These are phyloP conservation scores for Astropecten irregularis DNA, from an alignment of 53 echinoderm and acorn worm genomes.

Conservation along the genomic window DNA sequence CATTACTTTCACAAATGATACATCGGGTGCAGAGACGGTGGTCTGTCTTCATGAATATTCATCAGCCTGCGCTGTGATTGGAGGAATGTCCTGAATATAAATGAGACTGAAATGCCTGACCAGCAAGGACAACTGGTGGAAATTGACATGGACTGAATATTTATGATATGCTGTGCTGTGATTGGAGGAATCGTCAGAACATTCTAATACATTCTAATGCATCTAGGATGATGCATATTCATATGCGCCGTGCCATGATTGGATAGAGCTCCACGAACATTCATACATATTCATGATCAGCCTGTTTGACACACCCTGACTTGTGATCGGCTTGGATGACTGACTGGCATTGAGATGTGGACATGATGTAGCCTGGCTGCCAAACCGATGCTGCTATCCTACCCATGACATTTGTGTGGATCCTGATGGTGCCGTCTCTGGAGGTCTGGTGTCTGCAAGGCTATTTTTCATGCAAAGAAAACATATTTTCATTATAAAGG, in stretches of 20 bases:
- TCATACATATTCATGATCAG: background rate
- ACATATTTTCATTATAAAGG: background rate
- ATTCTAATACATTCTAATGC: too few relatives aligned
- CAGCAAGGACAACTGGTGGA: too few relatives aligned
- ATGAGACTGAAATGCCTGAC: too few relatives aligned
- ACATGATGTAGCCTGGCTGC: conserved; percentile 33
- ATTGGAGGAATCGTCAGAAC: too few relatives aligned
- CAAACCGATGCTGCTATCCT: conserved; percentile 5
- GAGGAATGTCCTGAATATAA: too few relatives aligned
- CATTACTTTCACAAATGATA: too few relatives aligned
- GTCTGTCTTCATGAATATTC: too few relatives aligned
- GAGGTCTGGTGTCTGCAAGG: conserved; percentile 52
- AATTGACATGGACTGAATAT: too few relatives aligned
- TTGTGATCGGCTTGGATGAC: background rate
- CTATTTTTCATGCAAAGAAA: conserved; percentile 23
- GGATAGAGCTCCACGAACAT: background rate
- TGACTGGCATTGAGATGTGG: conserved; percentile 17
- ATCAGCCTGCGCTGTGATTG: too few relatives aligned
- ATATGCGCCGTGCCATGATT: background rate
- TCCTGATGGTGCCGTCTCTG: conserved; percentile 39
- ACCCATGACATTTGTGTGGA: conserved; percentile 33
- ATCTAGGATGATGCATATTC: background rate
- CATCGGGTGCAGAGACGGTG: too few relatives aligned
- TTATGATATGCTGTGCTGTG: too few relatives aligned
- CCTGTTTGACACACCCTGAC: too few relatives aligned